phyloP scores from a whole-genome alignment of 2,113 vertebrate genomes.

The Thunnus maccoyii region DNA sequence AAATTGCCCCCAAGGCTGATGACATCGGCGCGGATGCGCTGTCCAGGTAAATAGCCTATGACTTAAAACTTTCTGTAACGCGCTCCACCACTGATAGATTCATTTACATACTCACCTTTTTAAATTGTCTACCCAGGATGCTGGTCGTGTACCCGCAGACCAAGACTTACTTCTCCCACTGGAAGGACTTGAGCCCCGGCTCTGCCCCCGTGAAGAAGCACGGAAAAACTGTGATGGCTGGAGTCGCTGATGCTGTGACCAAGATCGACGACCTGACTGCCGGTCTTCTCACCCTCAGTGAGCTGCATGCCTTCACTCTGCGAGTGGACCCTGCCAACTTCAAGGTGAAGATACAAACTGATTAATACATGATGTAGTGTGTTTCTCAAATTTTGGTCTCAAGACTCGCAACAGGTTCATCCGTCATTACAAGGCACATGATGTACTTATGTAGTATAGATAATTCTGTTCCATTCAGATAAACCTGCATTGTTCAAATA shows the following conservation, averaged over 20 bases:
- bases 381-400: neutral
- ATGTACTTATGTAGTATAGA: too few species aligned
- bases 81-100: neutral
- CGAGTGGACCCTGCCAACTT: constrained; percentile 92
- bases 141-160: constrained; percentile 83
- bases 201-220: constrained; percentile 83
- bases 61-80: too few species aligned
- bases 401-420: neutral
- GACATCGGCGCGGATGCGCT: too few species aligned
- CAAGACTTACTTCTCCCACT: constrained; percentile 93
- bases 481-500: too few species aligned
- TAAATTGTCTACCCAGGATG: constrained; percentile 75
- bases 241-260: constrained; percentile 76
- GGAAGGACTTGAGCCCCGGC: constrained; percentile 76
- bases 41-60: too few species aligned
- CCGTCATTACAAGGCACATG: too few species aligned
- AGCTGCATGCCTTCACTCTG: constrained; percentile 90
- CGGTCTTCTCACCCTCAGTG: constrained; percentile 85
- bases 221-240: constrained; percentile 81
- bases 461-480: too few species aligned
- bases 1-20: too few species aligned
- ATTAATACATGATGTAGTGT: neutral
- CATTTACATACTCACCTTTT: neutral
- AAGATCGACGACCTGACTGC: constrained; percentile 84
- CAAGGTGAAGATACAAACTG: constrained; percentile 72